A percentile compares a stretch with the other conserved stretches of the same genome.
phyloP scores from a whole-genome alignment of 2,113 vertebrate species.

The Phaetusa simplex region DNA sequence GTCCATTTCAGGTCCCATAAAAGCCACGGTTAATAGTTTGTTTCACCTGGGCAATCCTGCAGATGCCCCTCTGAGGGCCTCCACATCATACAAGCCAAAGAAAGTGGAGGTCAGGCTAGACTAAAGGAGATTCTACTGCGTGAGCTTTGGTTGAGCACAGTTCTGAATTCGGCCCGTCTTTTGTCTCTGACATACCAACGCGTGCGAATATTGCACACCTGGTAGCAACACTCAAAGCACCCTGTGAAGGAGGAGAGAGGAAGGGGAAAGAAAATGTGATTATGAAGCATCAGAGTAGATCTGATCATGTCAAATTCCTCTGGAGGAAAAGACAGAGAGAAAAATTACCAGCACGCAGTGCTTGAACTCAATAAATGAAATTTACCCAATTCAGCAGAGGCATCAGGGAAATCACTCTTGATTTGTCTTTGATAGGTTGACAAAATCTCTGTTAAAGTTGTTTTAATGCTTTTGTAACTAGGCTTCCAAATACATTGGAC shows the following conservation, averaged over 20 bases:
- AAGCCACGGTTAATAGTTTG: not conserved
- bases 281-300: constrained; percentile 32
- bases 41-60: not conserved
- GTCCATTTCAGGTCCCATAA: not conserved
- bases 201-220: accelerated
- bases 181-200: not conserved
- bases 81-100: not conserved
- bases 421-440: constrained; percentile 68
- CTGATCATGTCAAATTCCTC: constrained; percentile 59
- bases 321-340: constrained; percentile 27
- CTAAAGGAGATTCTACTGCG: not conserved
- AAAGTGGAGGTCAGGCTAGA: not conserved
- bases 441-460: constrained; percentile 63
- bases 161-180: not conserved
- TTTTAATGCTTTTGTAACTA: constrained; percentile 66
- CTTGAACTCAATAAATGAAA: constrained; percentile 69
- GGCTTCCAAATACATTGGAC: constrained; percentile 61
- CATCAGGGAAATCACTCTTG: constrained; percentile 54
- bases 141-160: not conserved
- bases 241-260: constrained; percentile 13
- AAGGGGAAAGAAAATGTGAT: constrained; percentile 6
- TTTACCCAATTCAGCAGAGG: constrained; percentile 53
- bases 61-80: not conserved
- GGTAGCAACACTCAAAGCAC: not conserved
- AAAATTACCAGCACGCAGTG: constrained; percentile 45